Evolutionary conservation across 1,140 invertebrate species (phyloP).

Genomic region (Kradibia gibbosae): DNA sequence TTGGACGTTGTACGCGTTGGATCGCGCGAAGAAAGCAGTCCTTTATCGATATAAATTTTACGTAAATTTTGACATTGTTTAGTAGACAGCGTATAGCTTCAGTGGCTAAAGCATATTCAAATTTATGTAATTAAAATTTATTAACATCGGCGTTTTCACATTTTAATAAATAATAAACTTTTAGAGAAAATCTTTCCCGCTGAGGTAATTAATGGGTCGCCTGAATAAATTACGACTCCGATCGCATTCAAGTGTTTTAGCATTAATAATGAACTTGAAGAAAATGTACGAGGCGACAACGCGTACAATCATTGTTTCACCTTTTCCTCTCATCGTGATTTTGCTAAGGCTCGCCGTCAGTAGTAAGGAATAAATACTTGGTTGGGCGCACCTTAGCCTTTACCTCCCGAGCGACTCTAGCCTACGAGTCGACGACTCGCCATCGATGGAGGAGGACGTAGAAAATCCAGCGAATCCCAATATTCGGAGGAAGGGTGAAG

Average conservation of each 20-base stretch:
- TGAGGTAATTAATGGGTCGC: neutral
- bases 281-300: neutral
- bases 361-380: no score
- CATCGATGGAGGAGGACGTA: no score
- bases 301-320: neutral
- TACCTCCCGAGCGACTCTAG: neutral
- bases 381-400: neutral
- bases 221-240: neutral
- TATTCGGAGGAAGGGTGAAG: no score
- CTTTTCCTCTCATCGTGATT: neutral
- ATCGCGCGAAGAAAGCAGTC: neutral
- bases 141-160: neutral
- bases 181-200: no score
- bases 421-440: no score
- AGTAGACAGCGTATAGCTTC: neutral
- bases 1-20: neutral
- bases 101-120: neutral
- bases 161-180: constrained; percentile 8
- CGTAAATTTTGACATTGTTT: neutral
- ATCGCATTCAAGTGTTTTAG: neutral
- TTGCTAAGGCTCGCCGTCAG: neutral
- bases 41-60: neutral
- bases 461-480: no score
- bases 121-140: constrained; percentile 1
- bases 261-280: neutral